A percentile compares a stretch with the other conserved stretches of the same genome.
These are phyloP conservation scores for Anguilla anguilla DNA, from an alignment of 2,797 vertebrate genomes.

Conservation along the genomic window DNA sequence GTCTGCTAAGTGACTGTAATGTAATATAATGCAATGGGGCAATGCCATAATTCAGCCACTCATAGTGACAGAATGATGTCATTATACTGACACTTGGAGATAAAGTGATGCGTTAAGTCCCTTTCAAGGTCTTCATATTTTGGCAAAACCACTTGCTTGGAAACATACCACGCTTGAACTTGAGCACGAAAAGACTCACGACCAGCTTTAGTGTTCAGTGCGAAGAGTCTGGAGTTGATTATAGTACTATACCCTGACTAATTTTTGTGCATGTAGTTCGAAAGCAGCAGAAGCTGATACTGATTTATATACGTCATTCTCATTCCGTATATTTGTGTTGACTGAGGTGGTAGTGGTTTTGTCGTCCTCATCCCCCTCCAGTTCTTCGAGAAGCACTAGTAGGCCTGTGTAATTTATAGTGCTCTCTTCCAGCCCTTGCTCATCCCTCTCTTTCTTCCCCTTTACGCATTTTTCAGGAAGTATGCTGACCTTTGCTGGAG, in stretches of 20 bases:
- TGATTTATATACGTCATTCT: neutral
- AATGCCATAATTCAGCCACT: neutral
- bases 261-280: neutral
- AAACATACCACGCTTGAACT: neutral
- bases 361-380: neutral
- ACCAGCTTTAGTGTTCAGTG: neutral
- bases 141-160: neutral
- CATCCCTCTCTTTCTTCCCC: neutral
- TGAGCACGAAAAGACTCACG: no score
- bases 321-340: neutral
- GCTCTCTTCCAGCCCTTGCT: neutral
- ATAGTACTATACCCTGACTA: neutral
- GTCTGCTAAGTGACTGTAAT: neutral
- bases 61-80: neutral
- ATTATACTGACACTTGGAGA: neutral
- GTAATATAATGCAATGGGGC: neutral
- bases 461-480: neutral
- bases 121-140: neutral
- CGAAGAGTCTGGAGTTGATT: neutral
- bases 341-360: neutral
- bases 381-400: neutral
- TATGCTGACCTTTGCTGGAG: neutral
- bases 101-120: neutral
- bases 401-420: constrained; percentile 15
- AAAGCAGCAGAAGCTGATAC: neutral